Evolutionary conservation across 2,888 invertebrate genomes (phyloP).

Genomic region (Cephus pygmeus): DNA sequence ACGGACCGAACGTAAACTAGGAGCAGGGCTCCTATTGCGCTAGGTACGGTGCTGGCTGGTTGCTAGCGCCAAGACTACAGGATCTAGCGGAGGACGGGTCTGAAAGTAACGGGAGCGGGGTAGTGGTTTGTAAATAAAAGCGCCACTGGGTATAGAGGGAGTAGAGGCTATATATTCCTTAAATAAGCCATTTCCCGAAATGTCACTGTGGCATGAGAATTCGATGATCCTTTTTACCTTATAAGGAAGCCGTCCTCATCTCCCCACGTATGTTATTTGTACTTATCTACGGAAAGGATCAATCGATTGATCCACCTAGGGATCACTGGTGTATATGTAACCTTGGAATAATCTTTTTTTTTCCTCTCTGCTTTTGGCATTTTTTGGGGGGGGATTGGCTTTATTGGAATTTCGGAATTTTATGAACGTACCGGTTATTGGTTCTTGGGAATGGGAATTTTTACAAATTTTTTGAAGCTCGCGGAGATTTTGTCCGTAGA

Average conservation of each 20-base stretch:
- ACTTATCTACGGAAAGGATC: not conserved
- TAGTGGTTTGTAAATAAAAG: conserved; percentile 48
- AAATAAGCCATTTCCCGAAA: not conserved
- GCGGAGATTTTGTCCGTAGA: accelerated
- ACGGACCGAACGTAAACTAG: not conserved
- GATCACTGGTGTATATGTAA: not conserved
- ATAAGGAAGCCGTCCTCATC: not conserved
- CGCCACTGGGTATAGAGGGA: not conserved
- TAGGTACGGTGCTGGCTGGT: not conserved
- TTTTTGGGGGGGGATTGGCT: not conserved
- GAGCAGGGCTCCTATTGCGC: not conserved
- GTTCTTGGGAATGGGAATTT: not conserved
- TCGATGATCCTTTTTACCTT: not conserved
- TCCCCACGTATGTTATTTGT: not conserved
- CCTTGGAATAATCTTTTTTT: not conserved
- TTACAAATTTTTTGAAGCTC: too few relatives aligned
- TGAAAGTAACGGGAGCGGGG: conserved; percentile 37
- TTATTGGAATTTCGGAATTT: not conserved
- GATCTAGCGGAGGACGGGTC: not conserved
- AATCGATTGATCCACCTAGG: not conserved
- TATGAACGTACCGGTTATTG: not conserved
- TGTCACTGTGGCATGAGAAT: not conserved
- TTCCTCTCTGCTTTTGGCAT: not conserved
- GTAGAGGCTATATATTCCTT: not conserved
- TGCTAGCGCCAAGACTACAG: not conserved